Evolutionary conservation across 2,888 invertebrate genomes (phyloP), one percentile per base, ranked within the genome.

Genomic region (Leptopilina myrica): DNA sequence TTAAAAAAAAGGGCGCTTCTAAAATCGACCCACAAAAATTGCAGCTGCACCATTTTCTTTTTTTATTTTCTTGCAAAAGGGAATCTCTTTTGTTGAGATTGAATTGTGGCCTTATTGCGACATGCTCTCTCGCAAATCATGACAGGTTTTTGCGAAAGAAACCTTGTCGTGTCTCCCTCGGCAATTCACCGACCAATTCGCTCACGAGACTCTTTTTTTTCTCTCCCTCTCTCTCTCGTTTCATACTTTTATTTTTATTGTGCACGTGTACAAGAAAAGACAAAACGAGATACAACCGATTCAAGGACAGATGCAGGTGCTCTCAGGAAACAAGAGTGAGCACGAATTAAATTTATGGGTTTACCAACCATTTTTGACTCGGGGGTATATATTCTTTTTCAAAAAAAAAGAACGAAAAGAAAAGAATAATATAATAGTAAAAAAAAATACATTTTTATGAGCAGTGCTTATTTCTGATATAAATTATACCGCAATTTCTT

Each of bases 61-160:
- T 46, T 46, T 46, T 46, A 20, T 46, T 46, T 46, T 46, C 9
- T 46, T 9, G 7, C 46, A 9, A 12, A 14, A 69, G 49, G 69
- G 49, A 53, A 49, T 49, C 49, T 67, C 67, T 69, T 69, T 69
- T 69, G 69, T 69, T 69, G 69, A 69, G 69, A 69, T 69, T 69
- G 49, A 69, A 49, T 26, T 43, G 43, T 8, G 53, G 69, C 69
- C 69, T 69, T 43, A 69, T 69, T 69, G 69, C 69, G 69, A 69
- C 69, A 69, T 69, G 69, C 69, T 53, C 69, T 69, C 69, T 69
- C 69, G 69, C 69, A 69, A 69, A 69, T 69, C 69, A 69, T 69
- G 69, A 69, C 69, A 69, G 69, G 69, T 69, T 69, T 43, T 49
- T 69, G 69, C 69, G 53, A 69, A 69, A 69, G 69, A 69, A 69